Evolutionary conservation across 2,888 invertebrate species (phyloP), one percentile per base, ranked within the genome.

Genomic region (Dolichomitus sp.): DNA sequence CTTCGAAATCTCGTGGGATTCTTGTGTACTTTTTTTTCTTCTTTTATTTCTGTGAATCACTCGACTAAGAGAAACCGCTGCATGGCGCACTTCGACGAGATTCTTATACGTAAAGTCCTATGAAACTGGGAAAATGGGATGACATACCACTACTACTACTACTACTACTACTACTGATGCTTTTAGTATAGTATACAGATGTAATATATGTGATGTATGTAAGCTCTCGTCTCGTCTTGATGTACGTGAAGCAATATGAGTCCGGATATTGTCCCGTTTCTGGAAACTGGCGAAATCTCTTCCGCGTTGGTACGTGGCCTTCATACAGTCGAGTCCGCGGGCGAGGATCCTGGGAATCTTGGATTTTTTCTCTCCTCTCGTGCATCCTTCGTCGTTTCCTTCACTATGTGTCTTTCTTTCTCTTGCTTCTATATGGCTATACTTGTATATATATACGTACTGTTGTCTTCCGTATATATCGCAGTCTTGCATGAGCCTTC

Each of bases 281-380:
- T 83, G 83, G 80, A 83, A 83, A 83, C 80, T 48, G 54, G 80
- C 76, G 63, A 80, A 83, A 83, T 83, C 86, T 85, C 87, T 87
- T 89, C 87, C 86, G 87, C 84, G 86, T 87, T 85, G 45, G 84
- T 84, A 83, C 85, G 86, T 86, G 83, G 85, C 74, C 76, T 80
- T 83, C 75, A 61, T 83, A 73, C 68, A 66, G 68, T 66, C 76
- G 33, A 76, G 63, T 40, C 69, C 27, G 42, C 83, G 40, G 42
- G 23, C 66, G 77, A 50, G 87, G 89, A 90, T 90, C 92, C 90
- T 93, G 93, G 92, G 92, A 93, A 92, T 92, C 90, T 87, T 72
- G 88, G 69, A 90, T 91, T 92, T 91, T 91, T 89, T 76, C 78
- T 86, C 83, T 81, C 84, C 87, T 87, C 75, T 73, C 9, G 6